Evolutionary conservation across 2,113 vertebrate species (phyloP).

Genomic region (Gasterosteus nipponicus): DNA sequence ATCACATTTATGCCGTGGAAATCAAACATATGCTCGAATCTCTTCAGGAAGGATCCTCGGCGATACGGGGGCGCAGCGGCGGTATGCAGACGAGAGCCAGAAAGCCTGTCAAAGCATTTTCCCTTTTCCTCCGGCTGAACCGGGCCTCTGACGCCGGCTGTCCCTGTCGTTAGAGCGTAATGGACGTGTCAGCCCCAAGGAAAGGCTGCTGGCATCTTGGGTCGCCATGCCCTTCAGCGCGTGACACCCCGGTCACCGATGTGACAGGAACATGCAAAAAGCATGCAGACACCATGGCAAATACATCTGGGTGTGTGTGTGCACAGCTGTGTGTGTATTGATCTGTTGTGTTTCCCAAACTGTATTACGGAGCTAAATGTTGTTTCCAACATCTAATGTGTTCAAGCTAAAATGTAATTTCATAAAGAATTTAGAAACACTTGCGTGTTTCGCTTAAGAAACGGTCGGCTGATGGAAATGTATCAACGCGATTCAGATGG

Average conservation of each 20-base stretch:
- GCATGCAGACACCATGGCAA: slow-evolving; percentile 70
- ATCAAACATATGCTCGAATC: slow-evolving; percentile 52
- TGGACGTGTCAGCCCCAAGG: slow-evolving; percentile 66
- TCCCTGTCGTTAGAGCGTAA: slow-evolving; percentile 68
- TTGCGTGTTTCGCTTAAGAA: slow-evolving; percentile 73
- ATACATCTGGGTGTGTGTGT: slow-evolving; percentile 17
- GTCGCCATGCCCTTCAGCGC: slow-evolving; percentile 71
- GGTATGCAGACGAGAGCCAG: slow-evolving; percentile 37
- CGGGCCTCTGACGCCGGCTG: slow-evolving; percentile 39
- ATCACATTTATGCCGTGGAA: slow-evolving; percentile 43
- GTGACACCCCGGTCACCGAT: slow-evolving; percentile 52
- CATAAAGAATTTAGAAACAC: slow-evolving; percentile 71
- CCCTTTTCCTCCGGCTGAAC: slow-evolving; percentile 35
- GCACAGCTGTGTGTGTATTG: slow-evolving; percentile 43
- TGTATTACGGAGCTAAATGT: slow-evolving; percentile 73
- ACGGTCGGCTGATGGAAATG: slow-evolving; percentile 68
- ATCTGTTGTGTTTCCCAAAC: slow-evolving; percentile 61
- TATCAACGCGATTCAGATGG: slow-evolving; percentile 69
- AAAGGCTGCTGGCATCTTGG: slow-evolving; percentile 62
- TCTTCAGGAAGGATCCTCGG: slow-evolving; percentile 21
- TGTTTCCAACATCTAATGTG: slow-evolving; percentile 69
- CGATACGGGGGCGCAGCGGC: slow-evolving; percentile 7
- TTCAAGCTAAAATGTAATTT: slow-evolving; percentile 64
- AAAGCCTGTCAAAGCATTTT: slow-evolving; percentile 37
- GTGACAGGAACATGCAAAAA: slow-evolving; percentile 72